Evolutionary conservation across 2,888 invertebrate genomes (phyloP), one percentile per base, ranked within the genome.

Genomic region (Macrosoma leucophasiata): DNA sequence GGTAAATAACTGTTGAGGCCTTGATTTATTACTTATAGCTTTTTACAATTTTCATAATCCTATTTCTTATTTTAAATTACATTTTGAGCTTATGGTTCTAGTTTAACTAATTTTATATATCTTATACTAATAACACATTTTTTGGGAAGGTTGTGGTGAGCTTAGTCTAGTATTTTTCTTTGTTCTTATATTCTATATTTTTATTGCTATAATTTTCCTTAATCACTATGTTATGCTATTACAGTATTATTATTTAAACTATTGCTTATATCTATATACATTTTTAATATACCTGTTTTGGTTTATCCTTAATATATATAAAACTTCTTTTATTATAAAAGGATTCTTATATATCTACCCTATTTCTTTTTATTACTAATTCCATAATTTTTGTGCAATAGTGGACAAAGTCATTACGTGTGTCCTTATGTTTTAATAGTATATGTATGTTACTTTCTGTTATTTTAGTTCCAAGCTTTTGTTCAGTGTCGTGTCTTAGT

Each of bases 311-410:
- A n/a, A n/a, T n/a, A n/a, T n/a, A n/a, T n/a, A 17, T 7, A 17
- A 17, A 5, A 17, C 7, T 17, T 17, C 4, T 7, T 4, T 5
- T 7, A 5, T 17, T 17, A 17, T 17, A 17, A 7, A 4, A 17
- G 17, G 4, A 17, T 5, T 17, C 7, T 17, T 5, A 17, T 4
- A 17, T 5, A 5, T 17, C 17, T 17, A 5, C 17, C 7, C 32
- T 6, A 17, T 20, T 24, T 3, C 8, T 31, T 18, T 17, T 24
- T 1, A 24, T 10, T 12, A 20, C 24, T 32, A 25, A 7, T 13
- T 25, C n/a, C 9, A 25, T 25, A 3, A 6, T 32, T 12, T 22
- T 22, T 13, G 32, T n/a, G 32, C 10, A 14, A 25, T 14, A 17
- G 7, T 17, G n/a, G n/a, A n/a, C n/a, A n/a, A n/a, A n/a, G n/a